These are phyloP conservation scores for Chaetorhynchus papuensis DNA, from an alignment of 2,113 vertebrate genomes.

Conservation along the genomic window DNA sequence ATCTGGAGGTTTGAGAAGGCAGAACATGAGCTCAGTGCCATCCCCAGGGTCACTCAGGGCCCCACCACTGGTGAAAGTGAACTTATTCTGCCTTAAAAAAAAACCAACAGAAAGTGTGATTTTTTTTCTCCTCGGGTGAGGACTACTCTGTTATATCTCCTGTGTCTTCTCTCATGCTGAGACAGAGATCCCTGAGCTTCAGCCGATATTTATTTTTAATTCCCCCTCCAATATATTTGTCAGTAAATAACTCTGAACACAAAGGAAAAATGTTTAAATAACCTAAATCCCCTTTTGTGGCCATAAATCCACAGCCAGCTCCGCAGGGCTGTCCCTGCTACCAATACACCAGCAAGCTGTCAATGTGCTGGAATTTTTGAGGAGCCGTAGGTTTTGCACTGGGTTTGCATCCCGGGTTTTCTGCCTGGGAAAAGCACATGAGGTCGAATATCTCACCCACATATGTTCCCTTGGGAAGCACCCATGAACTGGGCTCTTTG, in stretches of 20 bases:
- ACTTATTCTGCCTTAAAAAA: background rate
- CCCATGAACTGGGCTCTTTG: background rate
- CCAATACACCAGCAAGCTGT: background rate
- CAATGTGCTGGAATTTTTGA: background rate
- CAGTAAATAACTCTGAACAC: background rate
- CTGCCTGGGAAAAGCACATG: background rate
- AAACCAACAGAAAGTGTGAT: background rate
- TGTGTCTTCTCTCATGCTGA: background rate
- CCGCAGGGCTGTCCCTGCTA: background rate
- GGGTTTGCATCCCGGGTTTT: background rate
- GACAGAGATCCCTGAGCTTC: background rate
- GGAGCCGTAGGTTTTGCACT: rapidly evolving
- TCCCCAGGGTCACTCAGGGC: background rate
- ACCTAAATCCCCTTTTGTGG: background rate
- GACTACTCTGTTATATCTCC: background rate
- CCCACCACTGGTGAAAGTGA: background rate
- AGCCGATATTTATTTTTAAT: background rate
- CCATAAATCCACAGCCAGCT: background rate
- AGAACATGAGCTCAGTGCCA: background rate
- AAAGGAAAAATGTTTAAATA: background rate
- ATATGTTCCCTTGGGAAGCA: background rate
- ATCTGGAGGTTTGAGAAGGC: background rate
- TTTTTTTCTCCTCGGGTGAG: background rate
- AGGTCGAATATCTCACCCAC: background rate
- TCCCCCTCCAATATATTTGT: background rate